Evolutionary conservation across 92 coral and sea anemone genomes (phyloP).

Genomic region (Parazoanthus atlanticus): DNA sequence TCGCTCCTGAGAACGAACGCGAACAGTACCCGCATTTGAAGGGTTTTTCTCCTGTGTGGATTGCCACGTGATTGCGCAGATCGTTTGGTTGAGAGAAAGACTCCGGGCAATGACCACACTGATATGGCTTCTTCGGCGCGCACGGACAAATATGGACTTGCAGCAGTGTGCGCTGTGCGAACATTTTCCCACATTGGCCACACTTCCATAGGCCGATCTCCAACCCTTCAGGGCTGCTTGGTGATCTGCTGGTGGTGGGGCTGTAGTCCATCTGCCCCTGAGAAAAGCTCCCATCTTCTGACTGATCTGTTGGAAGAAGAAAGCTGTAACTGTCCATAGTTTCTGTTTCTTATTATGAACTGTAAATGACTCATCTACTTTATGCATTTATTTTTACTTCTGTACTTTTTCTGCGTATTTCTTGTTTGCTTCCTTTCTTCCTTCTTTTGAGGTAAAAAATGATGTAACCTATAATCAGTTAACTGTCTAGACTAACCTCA

Average conservation of each 20-base stretch:
- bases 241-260: slow-evolving; percentile 23
- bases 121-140: slow-evolving; percentile 82
- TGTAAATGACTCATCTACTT: too few species aligned
- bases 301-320: background rate
- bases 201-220: slow-evolving; percentile 80
- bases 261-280: background rate
- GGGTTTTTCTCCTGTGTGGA: slow-evolving; percentile 90
- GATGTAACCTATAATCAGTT: too few species aligned
- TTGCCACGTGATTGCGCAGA: slow-evolving; percentile 90
- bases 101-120: slow-evolving; percentile 87
- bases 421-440: too few species aligned
- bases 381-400: too few species aligned
- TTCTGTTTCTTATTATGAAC: too few species aligned
- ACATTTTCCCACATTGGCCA: slow-evolving; percentile 85
- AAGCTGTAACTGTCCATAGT: background rate
- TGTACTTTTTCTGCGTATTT: too few species aligned
- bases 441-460: too few species aligned
- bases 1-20: slow-evolving; percentile 90
- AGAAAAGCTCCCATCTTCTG: background rate
- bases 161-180: slow-evolving; percentile 83
- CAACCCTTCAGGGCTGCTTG: slow-evolving; percentile 45
- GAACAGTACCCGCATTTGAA: slow-evolving; percentile 96
- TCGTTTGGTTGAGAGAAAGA: slow-evolving; percentile 89
- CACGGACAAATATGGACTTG: slow-evolving; percentile 87
- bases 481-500: too few species aligned